Conservation (phyloP, 2,888 invertebrate genomes). For the Sinopyrophorus schimmeli region DNA sequence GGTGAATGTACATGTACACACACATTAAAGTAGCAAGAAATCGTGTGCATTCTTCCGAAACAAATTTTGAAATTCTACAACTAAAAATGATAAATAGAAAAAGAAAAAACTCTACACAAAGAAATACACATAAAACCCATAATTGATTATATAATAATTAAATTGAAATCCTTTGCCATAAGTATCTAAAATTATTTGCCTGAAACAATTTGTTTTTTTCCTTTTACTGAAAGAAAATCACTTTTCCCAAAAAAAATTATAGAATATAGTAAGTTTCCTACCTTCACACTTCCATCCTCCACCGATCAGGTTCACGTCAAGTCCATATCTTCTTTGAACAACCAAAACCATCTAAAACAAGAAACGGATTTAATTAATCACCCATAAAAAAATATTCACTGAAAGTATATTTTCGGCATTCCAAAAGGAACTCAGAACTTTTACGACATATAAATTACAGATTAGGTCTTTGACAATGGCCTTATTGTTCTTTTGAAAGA, state of each 20-base stretch:
- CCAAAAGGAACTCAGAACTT: neutral
- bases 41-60: conserved; percentile 11
- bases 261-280: neutral
- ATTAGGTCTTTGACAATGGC: conserved; percentile 18
- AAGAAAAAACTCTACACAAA: neutral
- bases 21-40: conserved; percentile 10
- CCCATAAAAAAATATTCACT: too few species aligned
- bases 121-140: neutral
- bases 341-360: too few species aligned
- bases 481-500: conserved; percentile 19
- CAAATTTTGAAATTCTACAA: conserved; percentile 4
- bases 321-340: too few species aligned
- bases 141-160: too few species aligned
- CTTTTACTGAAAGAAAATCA: too few species aligned
- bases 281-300: conserved; percentile 1
- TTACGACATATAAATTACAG: conserved; percentile 21
- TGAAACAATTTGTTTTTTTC: too few species aligned
- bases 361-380: too few species aligned
- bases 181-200: too few species aligned
- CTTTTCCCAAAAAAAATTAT: neutral
- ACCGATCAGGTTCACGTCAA: too few species aligned
- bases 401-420: too few species aligned
- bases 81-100: neutral
- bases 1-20: too few species aligned
- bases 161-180: too few species aligned